These are phyloP conservation scores for Stictonetta naevosa DNA, from an alignment of 2,113 vertebrate species.

Conservation along the genomic window DNA sequence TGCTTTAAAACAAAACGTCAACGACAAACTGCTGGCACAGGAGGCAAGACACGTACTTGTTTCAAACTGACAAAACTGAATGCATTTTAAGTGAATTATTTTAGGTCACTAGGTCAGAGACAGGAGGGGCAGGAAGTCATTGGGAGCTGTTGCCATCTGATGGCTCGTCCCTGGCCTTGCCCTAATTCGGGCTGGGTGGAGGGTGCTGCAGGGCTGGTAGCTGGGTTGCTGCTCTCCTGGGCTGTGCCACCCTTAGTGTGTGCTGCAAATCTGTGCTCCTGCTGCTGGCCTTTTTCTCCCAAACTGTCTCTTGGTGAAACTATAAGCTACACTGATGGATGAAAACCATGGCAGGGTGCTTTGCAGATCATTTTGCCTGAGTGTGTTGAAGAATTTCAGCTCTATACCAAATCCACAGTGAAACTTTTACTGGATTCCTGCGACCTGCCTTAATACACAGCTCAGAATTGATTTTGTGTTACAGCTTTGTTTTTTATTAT, in stretches of 20 bases:
- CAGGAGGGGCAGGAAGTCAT: not conserved
- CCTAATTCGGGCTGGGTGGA: fast-evolving
- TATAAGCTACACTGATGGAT: not conserved
- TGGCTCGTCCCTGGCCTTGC: not conserved
- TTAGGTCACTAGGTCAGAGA: constrained; percentile 48
- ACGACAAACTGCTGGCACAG: not conserved
- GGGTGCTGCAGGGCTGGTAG: fast-evolving
- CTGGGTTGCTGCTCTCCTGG: fast-evolving
- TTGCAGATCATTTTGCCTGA: not conserved
- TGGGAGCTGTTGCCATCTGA: constrained; percentile 24
- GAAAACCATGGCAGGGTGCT: not conserved
- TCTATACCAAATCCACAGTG: not conserved
- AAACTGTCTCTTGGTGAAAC: not conserved
- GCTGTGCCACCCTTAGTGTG: not conserved
- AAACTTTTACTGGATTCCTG: not conserved
- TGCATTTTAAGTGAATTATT: not conserved
- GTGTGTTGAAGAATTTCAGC: not conserved
- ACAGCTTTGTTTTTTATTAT: not conserved
- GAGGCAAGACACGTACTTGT: not conserved
- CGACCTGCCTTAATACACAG: not conserved
- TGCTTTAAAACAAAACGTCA: not conserved
- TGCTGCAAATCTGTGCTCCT: not conserved
- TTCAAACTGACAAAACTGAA: not conserved
- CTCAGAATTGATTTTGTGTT: not conserved
- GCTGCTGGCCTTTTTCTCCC: not conserved